Percentiles rank a stretch among this genome's conserved stretches.
These are phyloP conservation scores for Pseudochirops cupreus DNA, from an alignment of 2,797 vertebrate species.

Conservation along the genomic window DNA sequence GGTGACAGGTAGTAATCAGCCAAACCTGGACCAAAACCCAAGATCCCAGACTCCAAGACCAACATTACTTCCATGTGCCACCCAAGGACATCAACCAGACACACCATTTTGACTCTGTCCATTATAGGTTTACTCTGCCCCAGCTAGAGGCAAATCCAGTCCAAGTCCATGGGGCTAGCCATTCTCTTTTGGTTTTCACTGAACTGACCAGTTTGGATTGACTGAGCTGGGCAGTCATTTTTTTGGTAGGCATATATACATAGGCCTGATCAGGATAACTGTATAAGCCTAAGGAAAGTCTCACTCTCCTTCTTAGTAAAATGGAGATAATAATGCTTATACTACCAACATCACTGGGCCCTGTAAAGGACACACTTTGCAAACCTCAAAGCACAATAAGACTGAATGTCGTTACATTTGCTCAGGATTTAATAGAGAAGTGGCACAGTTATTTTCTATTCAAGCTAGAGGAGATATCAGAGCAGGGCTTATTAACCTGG, in stretches of 20 bases:
- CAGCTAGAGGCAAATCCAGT: background rate
- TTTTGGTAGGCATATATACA: background rate
- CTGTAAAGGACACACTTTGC: background rate
- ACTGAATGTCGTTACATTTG: background rate
- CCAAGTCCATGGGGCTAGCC: background rate
- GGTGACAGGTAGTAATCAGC: background rate
- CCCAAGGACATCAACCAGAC: background rate
- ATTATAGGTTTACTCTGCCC: background rate
- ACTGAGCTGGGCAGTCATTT: background rate
- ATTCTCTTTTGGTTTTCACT: background rate
- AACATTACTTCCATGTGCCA: background rate
- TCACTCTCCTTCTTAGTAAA: background rate
- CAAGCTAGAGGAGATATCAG: background rate
- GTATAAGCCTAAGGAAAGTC: background rate
- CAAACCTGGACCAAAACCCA: background rate
- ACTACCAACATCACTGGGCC: background rate
- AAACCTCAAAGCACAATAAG: background rate
- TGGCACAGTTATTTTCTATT: background rate
- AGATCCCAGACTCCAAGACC: background rate
- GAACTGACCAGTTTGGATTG: background rate
- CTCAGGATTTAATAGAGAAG: background rate
- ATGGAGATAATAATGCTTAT: background rate
- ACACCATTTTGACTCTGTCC: background rate
- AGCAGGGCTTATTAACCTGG: background rate
- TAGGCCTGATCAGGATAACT: background rate